Evolutionary conservation across 2,888 invertebrate genomes (phyloP), one percentile per base, ranked within the genome.

Genomic region (Lycocerus yunnanus): DNA sequence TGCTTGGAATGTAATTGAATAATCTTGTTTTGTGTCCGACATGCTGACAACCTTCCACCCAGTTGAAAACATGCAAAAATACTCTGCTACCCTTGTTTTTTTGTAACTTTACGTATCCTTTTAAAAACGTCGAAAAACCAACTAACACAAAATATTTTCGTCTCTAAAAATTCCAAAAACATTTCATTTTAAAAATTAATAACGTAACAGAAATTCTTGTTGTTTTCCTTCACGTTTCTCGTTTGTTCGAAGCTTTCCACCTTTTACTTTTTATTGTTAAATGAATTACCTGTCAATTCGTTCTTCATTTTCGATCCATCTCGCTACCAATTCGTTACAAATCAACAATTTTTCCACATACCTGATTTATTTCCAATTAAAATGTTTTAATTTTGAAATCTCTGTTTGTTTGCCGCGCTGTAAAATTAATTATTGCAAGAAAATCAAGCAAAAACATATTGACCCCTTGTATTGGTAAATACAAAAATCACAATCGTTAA

Each of bases 11-110:
- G 58, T 73, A 73, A 73, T 73, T 73, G 73, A 73, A 73, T 73
- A 73, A 73, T 69, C 73, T 70, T 73, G 73, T 73, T 73, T 58
- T 68, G 68, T 72, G 72, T 72, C 72, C 61, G 69, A 73, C 73
- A 66, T 69, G 73, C 69, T 73, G 66, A 70, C 73, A 73, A 66
- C 66, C 69, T 60, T 69, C 66, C 69, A 66, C 66, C 20, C 60
- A 60, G 58, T 66, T 65, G 61, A 70, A 70, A 70, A 73, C 73
- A 73, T 73, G 70, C 60, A 70, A 73, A 73, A 73, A 69, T 69
- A 20, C 70, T 63, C 20, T 20, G 61, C 18, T 63, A 63, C 61
- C 18, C 61, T 63, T 18, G 61, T 15, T 16, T 63, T 63, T 15
- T 63, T 18, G 16, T 63, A 18, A 60, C 20, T 63, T 63, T 63